Conservation (phyloP, 2,113 vertebrate species). For the Cebus imitator region DNA sequence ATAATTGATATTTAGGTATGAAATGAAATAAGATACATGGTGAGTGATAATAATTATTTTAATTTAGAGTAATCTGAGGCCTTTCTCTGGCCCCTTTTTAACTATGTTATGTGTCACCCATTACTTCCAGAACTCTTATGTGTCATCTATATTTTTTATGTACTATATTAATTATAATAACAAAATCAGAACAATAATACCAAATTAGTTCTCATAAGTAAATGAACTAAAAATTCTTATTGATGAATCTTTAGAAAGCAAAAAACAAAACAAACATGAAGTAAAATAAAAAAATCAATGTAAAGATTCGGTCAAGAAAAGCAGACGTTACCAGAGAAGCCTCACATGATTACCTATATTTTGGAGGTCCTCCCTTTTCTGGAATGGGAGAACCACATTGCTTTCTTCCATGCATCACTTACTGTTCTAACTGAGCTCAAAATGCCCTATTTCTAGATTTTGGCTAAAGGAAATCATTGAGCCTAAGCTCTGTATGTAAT, state of each 20-base stretch:
- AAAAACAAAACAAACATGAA: background rate
- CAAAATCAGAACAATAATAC: slow-evolving; percentile 9
- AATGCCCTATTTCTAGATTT: slow-evolving; percentile 48
- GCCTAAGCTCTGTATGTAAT: slow-evolving; percentile 54
- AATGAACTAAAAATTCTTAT: background rate
- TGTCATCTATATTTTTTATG: background rate
- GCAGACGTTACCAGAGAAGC: background rate
- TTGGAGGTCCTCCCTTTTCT: background rate
- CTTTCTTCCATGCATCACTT: background rate
- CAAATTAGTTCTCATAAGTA: background rate
- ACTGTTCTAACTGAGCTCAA: slow-evolving; percentile 7
- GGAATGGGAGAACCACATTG: background rate
- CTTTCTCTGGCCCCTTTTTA: background rate
- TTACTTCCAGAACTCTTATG: background rate
- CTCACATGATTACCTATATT: background rate
- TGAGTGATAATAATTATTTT: background rate
- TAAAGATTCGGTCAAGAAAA: background rate
- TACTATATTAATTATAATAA: background rate
- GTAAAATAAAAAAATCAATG: background rate
- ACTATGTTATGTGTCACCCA: background rate
- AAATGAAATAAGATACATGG: background rate
- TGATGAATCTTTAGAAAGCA: background rate
- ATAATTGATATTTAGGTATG: background rate
- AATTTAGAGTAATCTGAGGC: slow-evolving; percentile 11
- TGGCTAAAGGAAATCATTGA: slow-evolving; percentile 52